phyloP scores from a whole-genome alignment of 64 coral and sea anemone species.

The Orbicella faveolata region DNA sequence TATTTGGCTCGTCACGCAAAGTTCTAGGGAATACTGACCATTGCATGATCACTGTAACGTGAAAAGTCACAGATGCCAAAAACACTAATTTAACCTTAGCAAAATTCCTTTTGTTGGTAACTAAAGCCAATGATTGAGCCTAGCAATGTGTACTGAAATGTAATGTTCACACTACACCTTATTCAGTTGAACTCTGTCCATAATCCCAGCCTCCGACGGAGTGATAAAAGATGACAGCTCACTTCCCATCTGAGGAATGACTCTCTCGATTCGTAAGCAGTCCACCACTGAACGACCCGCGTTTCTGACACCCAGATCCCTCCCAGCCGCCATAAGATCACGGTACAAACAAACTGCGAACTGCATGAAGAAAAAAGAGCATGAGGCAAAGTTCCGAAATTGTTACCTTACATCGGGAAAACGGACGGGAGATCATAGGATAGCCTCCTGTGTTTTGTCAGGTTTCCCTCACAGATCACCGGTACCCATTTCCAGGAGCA shows the following conservation, averaged over 20 bases:
- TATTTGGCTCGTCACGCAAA: too few species aligned
- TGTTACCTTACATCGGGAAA: not conserved
- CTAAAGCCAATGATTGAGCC: too few species aligned
- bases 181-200: slow-evolving; percentile 46
- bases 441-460: too few species aligned
- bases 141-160: too few species aligned
- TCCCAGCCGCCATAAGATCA: slow-evolving; percentile 58
- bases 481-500: too few species aligned
- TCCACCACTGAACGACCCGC: slow-evolving; percentile 68
- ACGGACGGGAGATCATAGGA: too few species aligned
- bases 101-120: too few species aligned
- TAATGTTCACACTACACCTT: slow-evolving; percentile 56
- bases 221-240: slow-evolving; percentile 69
- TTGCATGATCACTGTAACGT: too few species aligned
- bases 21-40: too few species aligned
- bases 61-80: too few species aligned
- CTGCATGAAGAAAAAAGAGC: slow-evolving; percentile 28
- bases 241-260: slow-evolving; percentile 57
- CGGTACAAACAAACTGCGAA: slow-evolving; percentile 64
- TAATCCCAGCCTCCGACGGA: slow-evolving; percentile 71
- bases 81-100: too few species aligned
- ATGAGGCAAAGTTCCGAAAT: not conserved
- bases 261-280: slow-evolving; percentile 73
- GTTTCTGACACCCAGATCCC: slow-evolving; percentile 54
- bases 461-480: too few species aligned